These are phyloP conservation scores for Urosaurus nigricauda DNA, from an alignment of 2,797 vertebrate species.

Conservation along the genomic window DNA sequence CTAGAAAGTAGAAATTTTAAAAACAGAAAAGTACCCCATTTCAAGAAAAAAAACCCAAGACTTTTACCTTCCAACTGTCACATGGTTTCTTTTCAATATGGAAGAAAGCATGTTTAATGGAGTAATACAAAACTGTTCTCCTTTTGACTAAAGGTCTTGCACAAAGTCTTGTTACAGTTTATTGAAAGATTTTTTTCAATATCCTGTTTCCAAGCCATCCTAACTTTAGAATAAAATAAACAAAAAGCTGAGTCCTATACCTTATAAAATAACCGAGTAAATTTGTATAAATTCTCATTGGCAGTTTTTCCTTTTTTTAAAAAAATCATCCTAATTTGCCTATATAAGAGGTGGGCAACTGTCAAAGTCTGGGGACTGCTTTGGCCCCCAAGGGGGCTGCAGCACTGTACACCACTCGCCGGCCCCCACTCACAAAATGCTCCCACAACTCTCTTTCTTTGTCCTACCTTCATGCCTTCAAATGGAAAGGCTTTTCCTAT, in stretches of 20 bases:
- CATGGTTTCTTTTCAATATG: conserved; percentile 1
- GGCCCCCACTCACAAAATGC: no score
- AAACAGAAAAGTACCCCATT: not conserved
- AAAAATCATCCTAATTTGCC: not conserved
- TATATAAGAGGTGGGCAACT: no score
- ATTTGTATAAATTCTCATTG: not conserved
- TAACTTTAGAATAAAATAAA: not conserved
- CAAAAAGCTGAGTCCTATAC: not conserved
- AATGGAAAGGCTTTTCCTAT: no score
- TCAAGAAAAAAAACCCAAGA: not conserved
- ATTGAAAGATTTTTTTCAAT: not conserved
- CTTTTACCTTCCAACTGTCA: not conserved
- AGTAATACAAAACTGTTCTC: not conserved
- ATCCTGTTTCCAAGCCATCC: not conserved
- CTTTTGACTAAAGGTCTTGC: not conserved
- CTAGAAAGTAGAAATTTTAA: not conserved
- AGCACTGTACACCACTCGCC: no score
- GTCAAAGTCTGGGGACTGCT: no score
- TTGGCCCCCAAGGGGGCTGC: no score
- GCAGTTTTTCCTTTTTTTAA: not conserved
- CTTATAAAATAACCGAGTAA: not conserved
- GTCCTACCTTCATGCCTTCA: no score
- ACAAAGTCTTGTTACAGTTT: not conserved
- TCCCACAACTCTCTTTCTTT: no score
- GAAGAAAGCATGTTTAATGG: not conserved